These are phyloP conservation scores for Drosophila pseudotakahashii DNA, from an alignment of 2,888 invertebrate genomes.

Conservation along the genomic window DNA sequence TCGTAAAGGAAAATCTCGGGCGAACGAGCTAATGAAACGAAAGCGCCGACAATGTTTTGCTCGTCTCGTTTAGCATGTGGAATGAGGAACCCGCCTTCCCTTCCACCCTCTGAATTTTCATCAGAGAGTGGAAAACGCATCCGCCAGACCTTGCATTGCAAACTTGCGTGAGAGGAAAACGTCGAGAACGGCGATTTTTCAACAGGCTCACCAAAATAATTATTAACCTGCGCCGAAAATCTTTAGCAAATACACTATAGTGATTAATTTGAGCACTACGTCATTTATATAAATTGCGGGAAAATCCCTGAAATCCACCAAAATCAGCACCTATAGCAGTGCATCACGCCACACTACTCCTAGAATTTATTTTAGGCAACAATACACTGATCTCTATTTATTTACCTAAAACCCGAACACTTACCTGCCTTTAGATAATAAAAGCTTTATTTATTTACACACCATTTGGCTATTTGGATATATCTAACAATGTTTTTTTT, in stretches of 20 bases:
- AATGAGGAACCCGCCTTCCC: slow-evolving; percentile 37
- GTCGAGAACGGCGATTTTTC: not conserved
- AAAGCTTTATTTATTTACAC: not conserved
- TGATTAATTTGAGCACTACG: slow-evolving; percentile 6
- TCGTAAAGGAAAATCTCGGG: slow-evolving; percentile 38
- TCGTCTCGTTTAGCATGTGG: slow-evolving; percentile 40
- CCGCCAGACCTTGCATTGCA: slow-evolving; percentile 34
- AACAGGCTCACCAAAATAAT: slow-evolving; percentile 2
- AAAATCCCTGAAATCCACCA: not conserved
- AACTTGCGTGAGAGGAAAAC: slow-evolving; percentile 20
- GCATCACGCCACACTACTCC: slow-evolving; percentile 16
- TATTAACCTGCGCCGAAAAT: slow-evolving; percentile 6
- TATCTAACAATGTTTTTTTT: too few species aligned
- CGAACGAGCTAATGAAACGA: slow-evolving; percentile 53
- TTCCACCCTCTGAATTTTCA: not conserved
- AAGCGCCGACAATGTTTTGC: slow-evolving; percentile 40
- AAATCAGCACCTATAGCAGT: not conserved
- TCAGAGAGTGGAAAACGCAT: slow-evolving; percentile 30
- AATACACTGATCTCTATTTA: slow-evolving; percentile 4
- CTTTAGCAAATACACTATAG: not conserved
- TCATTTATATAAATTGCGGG: not conserved
- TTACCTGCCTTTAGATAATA: slow-evolving; percentile 9
- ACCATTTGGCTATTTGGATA: not conserved
- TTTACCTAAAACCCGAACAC: not conserved
- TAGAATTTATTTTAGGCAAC: not conserved